Conservation (phyloP, 2,797 vertebrate species). For the Syndactyla subalaris region DNA sequence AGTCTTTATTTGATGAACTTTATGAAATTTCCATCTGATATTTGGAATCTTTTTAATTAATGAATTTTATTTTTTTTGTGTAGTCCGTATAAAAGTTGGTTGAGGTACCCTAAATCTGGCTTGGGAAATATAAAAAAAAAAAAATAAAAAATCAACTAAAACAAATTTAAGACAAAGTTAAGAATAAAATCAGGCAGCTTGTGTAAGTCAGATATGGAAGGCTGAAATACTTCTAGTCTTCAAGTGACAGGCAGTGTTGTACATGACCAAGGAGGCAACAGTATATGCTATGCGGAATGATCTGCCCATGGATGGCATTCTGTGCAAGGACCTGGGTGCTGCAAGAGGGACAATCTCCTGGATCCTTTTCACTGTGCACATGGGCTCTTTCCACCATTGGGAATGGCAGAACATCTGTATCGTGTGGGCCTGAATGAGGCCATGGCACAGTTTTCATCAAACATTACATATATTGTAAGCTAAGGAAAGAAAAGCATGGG, state of each 20-base stretch:
- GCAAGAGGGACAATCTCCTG: neutral
- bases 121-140: neutral
- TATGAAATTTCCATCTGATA: neutral
- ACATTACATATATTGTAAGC: neutral
- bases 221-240: neutral
- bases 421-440: neutral
- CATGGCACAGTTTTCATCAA: constrained; percentile 26
- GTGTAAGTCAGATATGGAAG: neutral
- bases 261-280: neutral
- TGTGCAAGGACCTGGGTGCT: neutral
- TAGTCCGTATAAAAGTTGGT: neutral
- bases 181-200: neutral
- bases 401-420: constrained; percentile 15
- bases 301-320: neutral
- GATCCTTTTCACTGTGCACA: neutral
- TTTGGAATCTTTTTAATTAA: neutral
- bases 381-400: neutral
- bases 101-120: neutral
- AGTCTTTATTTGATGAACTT: neutral
- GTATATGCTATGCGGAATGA: neutral
- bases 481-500: neutral
- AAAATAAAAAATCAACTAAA: neutral
- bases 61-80: neutral
- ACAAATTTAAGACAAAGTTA: neutral
- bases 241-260: neutral